Conservation (phyloP, 2,888 invertebrate species). For the Neoitamus cyanurus region DNA sequence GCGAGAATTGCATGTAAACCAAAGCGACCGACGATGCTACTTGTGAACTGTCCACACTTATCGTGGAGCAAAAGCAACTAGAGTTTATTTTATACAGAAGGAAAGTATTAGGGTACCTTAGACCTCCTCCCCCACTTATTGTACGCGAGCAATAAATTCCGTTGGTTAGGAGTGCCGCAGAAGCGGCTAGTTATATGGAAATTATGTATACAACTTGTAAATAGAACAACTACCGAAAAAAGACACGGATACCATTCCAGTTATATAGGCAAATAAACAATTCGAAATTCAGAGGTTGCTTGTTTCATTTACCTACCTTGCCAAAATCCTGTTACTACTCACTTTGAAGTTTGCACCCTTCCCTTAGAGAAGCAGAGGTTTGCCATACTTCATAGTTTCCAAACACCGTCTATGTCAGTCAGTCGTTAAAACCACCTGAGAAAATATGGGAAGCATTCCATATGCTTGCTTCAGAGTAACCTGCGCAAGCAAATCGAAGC, state of each 20-base stretch:
- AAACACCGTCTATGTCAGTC: too few relatives aligned
- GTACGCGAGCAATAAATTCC: neutral
- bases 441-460: too few relatives aligned
- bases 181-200: neutral
- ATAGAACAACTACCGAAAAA: constrained; percentile 11
- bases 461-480: too few relatives aligned
- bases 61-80: neutral
- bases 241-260: constrained; percentile 11
- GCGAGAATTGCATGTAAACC: constrained; percentile 12
- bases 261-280: constrained; percentile 17
- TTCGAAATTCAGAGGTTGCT: neutral
- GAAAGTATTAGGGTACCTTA: neutral
- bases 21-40: constrained; percentile 26
- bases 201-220: constrained; percentile 29
- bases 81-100: neutral
- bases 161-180: neutral
- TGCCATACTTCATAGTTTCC: too few relatives aligned
- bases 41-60: neutral
- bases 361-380: too few relatives aligned
- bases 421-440: too few relatives aligned
- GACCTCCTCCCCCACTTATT: neutral
- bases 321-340: neutral
- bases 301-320: neutral
- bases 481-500: too few relatives aligned
- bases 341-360: too few relatives aligned